Conservation (phyloP, 1,140 invertebrate species). For the Dendroctonus valens region DNA sequence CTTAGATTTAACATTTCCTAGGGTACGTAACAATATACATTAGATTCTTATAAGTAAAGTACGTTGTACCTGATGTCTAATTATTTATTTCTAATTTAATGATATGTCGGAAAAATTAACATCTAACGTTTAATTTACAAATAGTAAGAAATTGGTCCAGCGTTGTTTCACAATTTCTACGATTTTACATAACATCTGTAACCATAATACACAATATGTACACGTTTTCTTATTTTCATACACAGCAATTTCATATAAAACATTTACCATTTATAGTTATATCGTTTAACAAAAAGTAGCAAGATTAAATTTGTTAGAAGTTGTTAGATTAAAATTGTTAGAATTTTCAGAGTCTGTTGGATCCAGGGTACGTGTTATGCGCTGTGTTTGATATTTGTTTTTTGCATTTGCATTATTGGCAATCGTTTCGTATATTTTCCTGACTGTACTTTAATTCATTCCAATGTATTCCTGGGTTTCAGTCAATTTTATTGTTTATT, state of each 20-base stretch:
- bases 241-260: background rate
- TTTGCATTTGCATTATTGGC: too few species aligned
- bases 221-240: background rate
- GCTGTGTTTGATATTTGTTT: too few species aligned
- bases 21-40: background rate
- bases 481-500: too few species aligned
- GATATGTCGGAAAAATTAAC: conserved; percentile 36
- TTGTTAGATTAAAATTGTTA: too few species aligned
- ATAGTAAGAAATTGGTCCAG: conserved; percentile 47
- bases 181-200: background rate
- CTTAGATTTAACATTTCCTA: background rate
- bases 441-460: too few species aligned
- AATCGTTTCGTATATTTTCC: too few species aligned
- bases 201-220: background rate
- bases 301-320: background rate
- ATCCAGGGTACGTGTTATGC: too few species aligned
- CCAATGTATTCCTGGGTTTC: too few species aligned
- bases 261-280: background rate
- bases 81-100: conserved; percentile 12
- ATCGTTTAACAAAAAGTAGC: background rate
- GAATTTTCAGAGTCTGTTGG: background rate
- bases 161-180: conserved; percentile 37
- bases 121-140: conserved; percentile 33
- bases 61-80: background rate
- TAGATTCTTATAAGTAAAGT: background rate